Evolutionary conservation across 2,888 invertebrate genomes (phyloP), one percentile per base, ranked within the genome.

Genomic region (Empis livida): DNA sequence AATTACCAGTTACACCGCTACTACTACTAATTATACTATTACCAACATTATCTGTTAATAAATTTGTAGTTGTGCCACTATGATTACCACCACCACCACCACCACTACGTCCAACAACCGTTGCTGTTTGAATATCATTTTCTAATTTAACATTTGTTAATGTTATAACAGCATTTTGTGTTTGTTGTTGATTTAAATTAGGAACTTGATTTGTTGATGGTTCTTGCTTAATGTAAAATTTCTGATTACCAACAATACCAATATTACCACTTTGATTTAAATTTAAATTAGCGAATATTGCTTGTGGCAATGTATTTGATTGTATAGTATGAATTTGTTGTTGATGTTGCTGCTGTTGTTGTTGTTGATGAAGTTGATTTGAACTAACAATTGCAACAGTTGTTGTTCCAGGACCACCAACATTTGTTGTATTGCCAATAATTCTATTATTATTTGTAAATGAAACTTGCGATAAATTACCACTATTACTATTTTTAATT

Each of bases 101-200:
- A 20, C 20, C 20, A 20, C 4, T 20, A 20, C 20, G 20, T 20
- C 20, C 20, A 20, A 20, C 20, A 20, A 20, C 20, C 3, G 20
- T 20, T 20, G 20, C 20, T 20, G 20, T 20, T 20, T 20, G 20
- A n/a, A 55, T 57, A 43, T 63, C 63, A 45, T 57, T 63, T 14
- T 65, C 65, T 43, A 65, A 51, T 49, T 65, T 65, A 0, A 65
- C 59, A 50, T 65, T 65, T 40, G 64, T 61, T 42, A 65, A 51
- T 10, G 65, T 64, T 32, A 65, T 63, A 30, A 65, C 63, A 3
- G 65, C 51, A 27, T 53, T 60, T 49, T 60, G 31, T 16, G 9
- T 14, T 31, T 45, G 45, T 15, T 44, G 59, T 51, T 64, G 59
- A 16, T 56, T 63, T 30, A 61, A 56, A 42, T 57, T 57, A 56